These are phyloP conservation scores for Gavialis gangeticus DNA, from an alignment of 2,113 vertebrate genomes.

Conservation along the genomic window DNA sequence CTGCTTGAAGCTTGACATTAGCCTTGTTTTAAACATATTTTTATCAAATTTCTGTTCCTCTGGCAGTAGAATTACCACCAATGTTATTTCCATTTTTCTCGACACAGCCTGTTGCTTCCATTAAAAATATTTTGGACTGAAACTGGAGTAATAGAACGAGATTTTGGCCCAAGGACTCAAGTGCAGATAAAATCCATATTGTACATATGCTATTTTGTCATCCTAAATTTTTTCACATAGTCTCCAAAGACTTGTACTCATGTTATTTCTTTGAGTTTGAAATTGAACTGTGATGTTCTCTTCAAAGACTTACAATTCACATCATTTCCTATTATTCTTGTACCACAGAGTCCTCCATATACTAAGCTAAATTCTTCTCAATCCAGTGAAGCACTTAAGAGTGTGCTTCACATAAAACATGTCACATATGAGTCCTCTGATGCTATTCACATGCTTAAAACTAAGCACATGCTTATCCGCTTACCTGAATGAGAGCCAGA, in stretches of 20 bases:
- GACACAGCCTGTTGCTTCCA: rapidly evolving
- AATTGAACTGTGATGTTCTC: constrained; percentile 26
- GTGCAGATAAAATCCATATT: rapidly evolving
- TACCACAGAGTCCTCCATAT: neutral
- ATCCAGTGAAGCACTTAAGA: neutral
- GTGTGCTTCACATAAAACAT: neutral
- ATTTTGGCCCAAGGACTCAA: neutral
- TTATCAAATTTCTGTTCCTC: neutral
- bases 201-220: rapidly evolving
- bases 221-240: neutral
- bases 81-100: neutral
- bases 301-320: neutral
- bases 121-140: neutral
- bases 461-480: neutral
- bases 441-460: neutral
- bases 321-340: constrained; percentile 46
- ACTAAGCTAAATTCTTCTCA: neutral
- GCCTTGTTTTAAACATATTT: neutral
- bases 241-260: neutral
- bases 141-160: rapidly evolving
- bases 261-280: neutral
- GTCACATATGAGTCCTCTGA: neutral
- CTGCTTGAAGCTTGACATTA: neutral
- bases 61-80: rapidly evolving
- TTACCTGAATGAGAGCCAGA: neutral